phyloP scores from a whole-genome alignment of 2,888 invertebrate genomes.

The Parnassius smintheus region DNA sequence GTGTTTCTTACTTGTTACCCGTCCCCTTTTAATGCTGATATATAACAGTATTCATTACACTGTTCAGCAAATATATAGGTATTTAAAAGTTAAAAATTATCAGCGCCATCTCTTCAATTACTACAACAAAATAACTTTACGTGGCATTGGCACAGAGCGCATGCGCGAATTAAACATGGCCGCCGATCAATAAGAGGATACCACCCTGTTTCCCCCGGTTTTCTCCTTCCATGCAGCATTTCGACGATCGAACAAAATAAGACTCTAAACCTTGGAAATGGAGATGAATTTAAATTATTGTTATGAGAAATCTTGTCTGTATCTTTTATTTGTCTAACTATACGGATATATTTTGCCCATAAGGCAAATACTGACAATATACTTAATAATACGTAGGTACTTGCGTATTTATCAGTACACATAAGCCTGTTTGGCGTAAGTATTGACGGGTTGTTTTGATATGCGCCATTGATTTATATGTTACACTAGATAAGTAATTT shows the following conservation, averaged over 20 bases:
- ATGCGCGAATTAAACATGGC: conserved; percentile 71
- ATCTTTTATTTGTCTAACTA: conserved; percentile 60
- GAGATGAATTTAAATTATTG: conserved; percentile 33
- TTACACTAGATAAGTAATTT: too few species aligned
- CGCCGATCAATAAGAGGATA: conserved; percentile 66
- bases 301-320: conserved; percentile 51
- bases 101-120: conserved; percentile 65
- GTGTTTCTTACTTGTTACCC: too few species aligned
- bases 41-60: too few species aligned
- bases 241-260: conserved; percentile 39
- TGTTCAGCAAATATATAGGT: not conserved
- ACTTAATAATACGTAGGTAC: conserved; percentile 7
- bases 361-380: conserved; percentile 25
- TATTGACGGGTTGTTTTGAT: conserved; percentile 16
- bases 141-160: conserved; percentile 42
- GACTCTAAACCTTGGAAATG: conserved; percentile 37
- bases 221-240: conserved; percentile 37
- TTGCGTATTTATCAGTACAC: conserved; percentile 19
- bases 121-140: conserved; percentile 37
- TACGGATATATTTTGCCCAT: conserved; percentile 29
- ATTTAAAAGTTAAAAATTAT: conserved; percentile 4
- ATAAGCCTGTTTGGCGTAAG: conserved; percentile 25
- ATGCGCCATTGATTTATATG: too few species aligned
- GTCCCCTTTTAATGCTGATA: too few species aligned
- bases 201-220: conserved; percentile 65